phyloP scores from a whole-genome alignment of 2,113 vertebrate species.

The Pantherophis guttatus region DNA sequence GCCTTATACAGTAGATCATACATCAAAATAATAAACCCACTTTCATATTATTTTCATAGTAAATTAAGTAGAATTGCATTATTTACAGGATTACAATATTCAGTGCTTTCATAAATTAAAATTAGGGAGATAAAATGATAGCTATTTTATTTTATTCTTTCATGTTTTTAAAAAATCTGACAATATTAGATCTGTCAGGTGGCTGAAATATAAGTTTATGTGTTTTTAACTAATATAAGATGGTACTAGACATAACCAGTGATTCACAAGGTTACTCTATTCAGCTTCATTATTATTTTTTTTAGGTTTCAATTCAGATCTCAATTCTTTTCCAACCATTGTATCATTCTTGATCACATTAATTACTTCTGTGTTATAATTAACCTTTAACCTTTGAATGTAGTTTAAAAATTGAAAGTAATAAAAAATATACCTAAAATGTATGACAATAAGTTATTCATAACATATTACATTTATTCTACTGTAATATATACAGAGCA shows the following conservation, averaged over 20 bases:
- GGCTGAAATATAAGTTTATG: background rate
- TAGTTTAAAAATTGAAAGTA: background rate
- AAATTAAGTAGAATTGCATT: background rate
- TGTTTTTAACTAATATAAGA: background rate
- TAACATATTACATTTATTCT: background rate
- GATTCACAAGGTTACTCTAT: background rate
- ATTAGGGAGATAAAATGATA: background rate
- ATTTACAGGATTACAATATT: background rate
- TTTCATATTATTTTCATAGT: background rate
- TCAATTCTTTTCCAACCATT: background rate
- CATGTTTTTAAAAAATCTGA: background rate
- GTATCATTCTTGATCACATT: background rate
- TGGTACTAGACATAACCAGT: background rate
- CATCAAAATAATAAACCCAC: too few relatives aligned
- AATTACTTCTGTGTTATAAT: background rate
- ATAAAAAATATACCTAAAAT: background rate
- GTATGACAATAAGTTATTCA: background rate
- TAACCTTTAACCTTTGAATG: background rate
- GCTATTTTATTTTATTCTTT: background rate
- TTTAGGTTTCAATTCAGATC: background rate
- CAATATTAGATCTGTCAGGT: background rate
- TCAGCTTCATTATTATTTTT: background rate
- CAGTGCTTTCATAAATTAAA: background rate
- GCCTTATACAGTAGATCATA: background rate
- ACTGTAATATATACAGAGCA: background rate